Conservation (phyloP, 1,140 invertebrate genomes). For the Drosophila funebris region DNA sequence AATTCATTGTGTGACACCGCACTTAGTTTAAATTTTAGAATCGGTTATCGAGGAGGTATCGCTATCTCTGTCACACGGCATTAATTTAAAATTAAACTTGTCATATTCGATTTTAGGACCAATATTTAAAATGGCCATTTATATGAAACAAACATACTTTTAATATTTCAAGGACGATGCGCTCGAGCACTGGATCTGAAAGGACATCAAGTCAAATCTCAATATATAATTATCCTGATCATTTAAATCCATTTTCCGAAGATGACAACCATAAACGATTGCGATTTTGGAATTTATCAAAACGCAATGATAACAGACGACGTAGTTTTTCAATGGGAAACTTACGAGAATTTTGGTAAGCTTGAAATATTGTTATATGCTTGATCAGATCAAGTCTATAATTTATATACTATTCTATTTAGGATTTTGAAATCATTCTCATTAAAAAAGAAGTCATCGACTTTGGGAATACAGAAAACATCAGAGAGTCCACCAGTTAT, state of each 20-base stretch:
- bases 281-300: slow-evolving; percentile 85
- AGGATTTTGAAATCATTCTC: slow-evolving; percentile 78
- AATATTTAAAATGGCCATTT: neutral
- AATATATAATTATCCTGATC: slow-evolving; percentile 89
- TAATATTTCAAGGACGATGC: slow-evolving; percentile 31
- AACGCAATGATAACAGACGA: slow-evolving; percentile 75
- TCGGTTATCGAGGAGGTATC: neutral
- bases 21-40: neutral
- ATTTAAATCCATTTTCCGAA: slow-evolving; percentile 89
- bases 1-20: neutral
- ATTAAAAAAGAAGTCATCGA: slow-evolving; percentile 80
- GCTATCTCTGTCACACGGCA: neutral
- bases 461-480: slow-evolving; percentile 83
- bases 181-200: slow-evolving; percentile 34
- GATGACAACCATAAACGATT: slow-evolving; percentile 87
- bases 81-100: slow-evolving; percentile 32
- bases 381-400: too few relatives aligned
- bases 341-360: slow-evolving; percentile 85
- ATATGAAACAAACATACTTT: neutral
- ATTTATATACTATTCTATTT: slow-evolving; percentile 1
- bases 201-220: slow-evolving; percentile 81
- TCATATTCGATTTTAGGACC: slow-evolving; percentile 4
- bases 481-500: slow-evolving; percentile 80
- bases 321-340: slow-evolving; percentile 86
- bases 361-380: neutral